phyloP scores from a whole-genome alignment of 1,140 invertebrate species.

The Pantala flavescens region DNA sequence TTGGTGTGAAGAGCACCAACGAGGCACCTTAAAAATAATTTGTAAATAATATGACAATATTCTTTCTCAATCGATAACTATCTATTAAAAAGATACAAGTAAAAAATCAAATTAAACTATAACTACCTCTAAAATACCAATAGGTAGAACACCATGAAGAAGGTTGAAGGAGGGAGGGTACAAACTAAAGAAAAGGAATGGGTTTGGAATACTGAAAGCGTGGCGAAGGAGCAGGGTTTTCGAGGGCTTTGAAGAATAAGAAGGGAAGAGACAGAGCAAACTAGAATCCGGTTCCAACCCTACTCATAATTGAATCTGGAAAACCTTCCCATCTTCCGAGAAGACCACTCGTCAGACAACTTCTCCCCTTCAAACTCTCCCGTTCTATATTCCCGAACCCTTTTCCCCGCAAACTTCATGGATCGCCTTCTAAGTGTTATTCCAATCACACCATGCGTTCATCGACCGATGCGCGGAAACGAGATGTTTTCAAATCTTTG shows the following conservation, averaged over 20 bases:
- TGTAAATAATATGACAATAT: no score
- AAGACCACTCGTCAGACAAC: neutral
- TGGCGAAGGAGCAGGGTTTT: neutral
- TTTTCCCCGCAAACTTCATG: neutral
- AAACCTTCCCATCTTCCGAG: neutral
- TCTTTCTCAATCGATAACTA: no score
- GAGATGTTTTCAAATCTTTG: neutral
- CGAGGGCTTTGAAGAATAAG: neutral
- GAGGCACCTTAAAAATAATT: no score
- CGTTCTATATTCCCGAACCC: neutral
- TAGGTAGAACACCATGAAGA: no score
- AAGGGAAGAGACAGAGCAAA: neutral
- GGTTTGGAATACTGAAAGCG: neutral
- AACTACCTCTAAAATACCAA: no score
- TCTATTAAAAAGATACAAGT: no score
- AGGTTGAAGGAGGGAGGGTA: neutral
- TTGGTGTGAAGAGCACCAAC: no score
- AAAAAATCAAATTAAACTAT: no score
- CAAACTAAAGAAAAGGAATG: neutral
- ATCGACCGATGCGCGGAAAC: neutral
- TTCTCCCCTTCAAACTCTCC: neutral
- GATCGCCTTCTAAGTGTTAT: neutral
- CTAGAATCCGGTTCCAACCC: neutral
- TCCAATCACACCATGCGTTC: neutral
- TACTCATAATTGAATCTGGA: conserved; percentile 6